phyloP scores from a whole-genome alignment of 2,113 vertebrate genomes.

The Dinomys branickii region DNA sequence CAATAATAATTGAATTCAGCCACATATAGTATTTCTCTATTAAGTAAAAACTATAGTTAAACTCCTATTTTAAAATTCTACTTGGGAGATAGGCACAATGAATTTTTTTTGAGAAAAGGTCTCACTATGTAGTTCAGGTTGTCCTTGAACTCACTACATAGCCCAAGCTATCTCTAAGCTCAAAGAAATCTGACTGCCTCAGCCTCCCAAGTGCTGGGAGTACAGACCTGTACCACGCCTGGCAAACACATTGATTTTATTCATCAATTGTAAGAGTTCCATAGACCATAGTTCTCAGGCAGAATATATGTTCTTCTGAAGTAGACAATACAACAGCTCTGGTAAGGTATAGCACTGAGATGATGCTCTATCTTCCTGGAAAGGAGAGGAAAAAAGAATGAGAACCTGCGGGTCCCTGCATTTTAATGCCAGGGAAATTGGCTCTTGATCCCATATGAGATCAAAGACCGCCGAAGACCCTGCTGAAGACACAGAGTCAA shows the following conservation, averaged over 20 bases:
- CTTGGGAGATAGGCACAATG: not conserved
- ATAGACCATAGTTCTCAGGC: not conserved
- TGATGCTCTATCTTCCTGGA: too few relatives aligned
- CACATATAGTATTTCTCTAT: not conserved
- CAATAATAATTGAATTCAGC: not conserved
- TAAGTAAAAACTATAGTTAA: not conserved
- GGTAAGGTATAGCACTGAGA: not conserved
- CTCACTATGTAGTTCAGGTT: not conserved
- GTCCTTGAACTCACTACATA: not conserved
- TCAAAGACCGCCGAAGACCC: not conserved
- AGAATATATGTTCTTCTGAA: not conserved
- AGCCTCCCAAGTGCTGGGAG: not conserved
- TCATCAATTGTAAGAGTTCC: not conserved
- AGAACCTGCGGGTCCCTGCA: accelerated
- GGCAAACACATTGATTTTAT: not conserved
- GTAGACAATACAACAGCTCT: not conserved
- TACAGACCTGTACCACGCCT: not conserved
- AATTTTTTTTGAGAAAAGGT: not conserved
- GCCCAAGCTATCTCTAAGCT: not conserved
- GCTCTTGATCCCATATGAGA: not conserved
- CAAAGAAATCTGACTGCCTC: not conserved
- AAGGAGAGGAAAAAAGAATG: not conserved
- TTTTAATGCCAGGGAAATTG: not conserved
- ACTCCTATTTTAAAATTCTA: not conserved
- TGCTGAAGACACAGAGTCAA: not conserved